Evolutionary conservation across 2,888 invertebrate species (phyloP), one percentile per base, ranked within the genome.

Genomic region (Diaprepes abbreviatus): DNA sequence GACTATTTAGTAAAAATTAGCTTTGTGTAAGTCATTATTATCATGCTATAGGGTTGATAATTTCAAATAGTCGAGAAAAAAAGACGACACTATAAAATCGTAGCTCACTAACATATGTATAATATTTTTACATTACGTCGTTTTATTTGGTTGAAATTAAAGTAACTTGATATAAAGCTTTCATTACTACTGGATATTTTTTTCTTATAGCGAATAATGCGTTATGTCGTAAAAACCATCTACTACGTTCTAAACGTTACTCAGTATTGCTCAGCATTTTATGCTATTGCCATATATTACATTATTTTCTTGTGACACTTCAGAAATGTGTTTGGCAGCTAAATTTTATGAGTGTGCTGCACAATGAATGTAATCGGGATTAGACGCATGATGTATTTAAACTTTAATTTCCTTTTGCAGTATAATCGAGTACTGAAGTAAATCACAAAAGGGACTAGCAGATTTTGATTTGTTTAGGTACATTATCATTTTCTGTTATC

Each of bases 381-480:
- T n/a, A n/a, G n/a, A n/a, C n/a, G n/a, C n/a, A n/a, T n/a, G n/a
- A n/a, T n/a, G n/a, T n/a, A n/a, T n/a, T n/a, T n/a, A n/a, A n/a
- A n/a, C n/a, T n/a, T n/a, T n/a, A n/a, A n/a, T n/a, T n/a, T n/a
- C n/a, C n/a, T n/a, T n/a, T n/a, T n/a, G n/a, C n/a, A n/a, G n/a
- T n/a, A n/a, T n/a, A n/a, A n/a, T n/a, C n/a, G n/a, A n/a, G n/a
- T n/a, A n/a, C n/a, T n/a, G n/a, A n/a, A n/a, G n/a, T n/a, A n/a
- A n/a, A n/a, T n/a, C n/a, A n/a, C n/a, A n/a, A 52, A 52, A 52
- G 31, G 21, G 52, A 52, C 28, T 28, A 4, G 12, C 52, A 12
- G 28, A 52, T 31, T 52, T 52, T 28, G 12, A 24, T 31, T 52
- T 28, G n/a, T 52, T 17, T 17, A 45, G 45, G n/a, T 2, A 45